A percentile compares a stretch with the other conserved stretches of the same genome.
phyloP scores from a whole-genome alignment of 23 tunicate species.

The Ciona savignyi region DNA sequence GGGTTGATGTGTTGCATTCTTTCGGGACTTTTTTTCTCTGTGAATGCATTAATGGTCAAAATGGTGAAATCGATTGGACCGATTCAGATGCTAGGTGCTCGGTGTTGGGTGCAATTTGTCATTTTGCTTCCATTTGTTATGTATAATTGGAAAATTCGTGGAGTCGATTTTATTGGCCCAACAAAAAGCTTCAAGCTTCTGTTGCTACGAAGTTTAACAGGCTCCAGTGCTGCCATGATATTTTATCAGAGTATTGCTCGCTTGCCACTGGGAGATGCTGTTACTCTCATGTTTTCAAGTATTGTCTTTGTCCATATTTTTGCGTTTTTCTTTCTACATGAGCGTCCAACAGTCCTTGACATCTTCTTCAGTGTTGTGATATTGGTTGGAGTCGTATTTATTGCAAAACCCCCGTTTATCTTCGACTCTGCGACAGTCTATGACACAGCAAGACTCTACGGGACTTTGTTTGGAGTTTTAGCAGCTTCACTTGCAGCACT shows the following conservation, averaged over 20 bases:
- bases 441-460: background rate
- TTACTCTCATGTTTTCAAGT: conserved; percentile 32
- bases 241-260: conserved; percentile 24
- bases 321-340: conserved; percentile 23
- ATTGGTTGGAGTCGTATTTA: conserved; percentile 41
- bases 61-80: background rate
- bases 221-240: conserved; percentile 26
- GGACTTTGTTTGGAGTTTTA: conserved; percentile 16
- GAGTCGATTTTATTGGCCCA: conserved; percentile 19
- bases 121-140: background rate
- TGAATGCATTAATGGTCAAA: background rate
- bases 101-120: background rate
- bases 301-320: conserved; percentile 26
- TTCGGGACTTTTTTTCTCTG: background rate
- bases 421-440: conserved; percentile 9
- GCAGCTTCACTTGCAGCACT: conserved; percentile 15
- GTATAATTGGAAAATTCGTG: background rate
- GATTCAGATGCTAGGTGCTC: background rate
- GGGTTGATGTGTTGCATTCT: background rate
- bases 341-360: conserved; percentile 31
- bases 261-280: conserved; percentile 61
- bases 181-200: conserved; percentile 14
- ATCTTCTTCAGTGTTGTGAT: conserved; percentile 11
- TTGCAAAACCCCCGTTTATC: conserved; percentile 47
- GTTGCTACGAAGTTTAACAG: conserved; percentile 27